A percentile compares a stretch with the other conserved stretches of the same genome.
Evolutionary conservation across 1,140 invertebrate genomes (phyloP).

Genomic region (Rhysida immarginata): DNA sequence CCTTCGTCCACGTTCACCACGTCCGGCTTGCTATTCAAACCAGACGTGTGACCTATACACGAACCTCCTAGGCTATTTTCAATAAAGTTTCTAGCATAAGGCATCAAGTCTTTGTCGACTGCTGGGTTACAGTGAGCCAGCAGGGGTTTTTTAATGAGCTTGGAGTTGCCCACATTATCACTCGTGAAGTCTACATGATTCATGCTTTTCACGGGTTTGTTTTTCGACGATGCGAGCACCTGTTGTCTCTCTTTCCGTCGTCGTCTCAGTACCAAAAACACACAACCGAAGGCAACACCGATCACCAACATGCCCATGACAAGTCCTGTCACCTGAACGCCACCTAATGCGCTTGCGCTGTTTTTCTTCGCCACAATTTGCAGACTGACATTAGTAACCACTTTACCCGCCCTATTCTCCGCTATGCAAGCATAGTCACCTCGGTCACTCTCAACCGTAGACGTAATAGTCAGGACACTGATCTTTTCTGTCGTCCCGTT

Average conservation of each 20-base stretch:
- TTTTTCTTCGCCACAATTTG: conserved; percentile 28
- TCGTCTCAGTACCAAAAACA: background rate
- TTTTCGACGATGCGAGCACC: background rate
- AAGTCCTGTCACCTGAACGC: background rate
- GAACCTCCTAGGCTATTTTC: background rate
- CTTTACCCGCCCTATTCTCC: conserved; percentile 59
- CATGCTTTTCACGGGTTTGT: background rate
- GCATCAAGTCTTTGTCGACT: background rate
- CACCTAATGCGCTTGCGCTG: background rate
- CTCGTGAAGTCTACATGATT: background rate
- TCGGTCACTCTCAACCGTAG: conserved; percentile 54
- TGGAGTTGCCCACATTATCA: background rate
- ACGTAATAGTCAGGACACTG: conserved; percentile 56
- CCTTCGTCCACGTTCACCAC: conserved; percentile 1
- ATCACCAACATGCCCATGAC: background rate
- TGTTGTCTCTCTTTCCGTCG: background rate
- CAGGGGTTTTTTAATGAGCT: background rate
- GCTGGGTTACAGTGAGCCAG: background rate
- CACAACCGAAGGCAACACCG: background rate
- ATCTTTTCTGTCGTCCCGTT: conserved; percentile 46
- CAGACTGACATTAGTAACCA: conserved; percentile 58
- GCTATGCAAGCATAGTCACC: conserved; percentile 65
- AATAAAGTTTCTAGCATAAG: conserved; percentile 1
- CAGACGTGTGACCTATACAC: background rate
- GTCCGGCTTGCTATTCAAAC: background rate